Base-by-base conservation (phyloP, 2,888 invertebrate genomes). In the Caenorhabditis panamensis region DNA sequence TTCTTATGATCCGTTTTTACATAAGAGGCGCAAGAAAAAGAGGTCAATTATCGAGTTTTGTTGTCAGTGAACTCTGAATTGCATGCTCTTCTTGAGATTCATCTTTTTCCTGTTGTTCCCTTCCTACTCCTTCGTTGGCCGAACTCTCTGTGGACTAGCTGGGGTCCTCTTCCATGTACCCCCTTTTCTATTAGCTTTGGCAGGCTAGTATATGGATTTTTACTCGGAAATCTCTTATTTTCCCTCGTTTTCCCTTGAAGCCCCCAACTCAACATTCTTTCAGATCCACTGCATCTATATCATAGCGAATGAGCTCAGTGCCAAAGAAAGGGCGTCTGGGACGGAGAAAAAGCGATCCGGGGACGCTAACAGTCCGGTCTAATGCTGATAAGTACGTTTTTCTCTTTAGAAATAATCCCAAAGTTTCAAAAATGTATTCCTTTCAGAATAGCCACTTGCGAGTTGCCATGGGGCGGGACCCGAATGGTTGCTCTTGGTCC, bases 401-500 rank as follows among this genome's bases (percentile, higher is more conserved):
- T 47, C 62, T 22, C 1, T 31, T 18, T 4, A 4, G 36, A 36
- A 36, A 36, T 13, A 2, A 18, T n/a, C 18, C 5, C 13, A 16
- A 58, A 47, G 28, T 28, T n/a, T 3, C 16, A 51, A 37, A 53
- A 56, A 56, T 26, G 18, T 16, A 28, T 8, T 37, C 13, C 26
- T 8, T 13, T 61, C 75, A 86, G 87, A 67, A 82, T 88, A 11
- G 83, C 87, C 4, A 87, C 88, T 2, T 86, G 86, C 41, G 89
- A 89, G 64, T 75, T 89, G 31, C 89, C 89, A 36, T 89, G 89
- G 89, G 89, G 88, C 2, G 84, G 83, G 1, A 76, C 86, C 20
- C 86, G 88, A 62, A 82, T 86, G 56, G 86, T 89, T 1, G 84
- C 87, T 13, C 72, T 85, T n/a, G 79, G 84, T 13, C 61, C 75